These are phyloP conservation scores for Calyptomena viridis DNA, from an alignment of 2,113 vertebrate species.

Conservation along the genomic window DNA sequence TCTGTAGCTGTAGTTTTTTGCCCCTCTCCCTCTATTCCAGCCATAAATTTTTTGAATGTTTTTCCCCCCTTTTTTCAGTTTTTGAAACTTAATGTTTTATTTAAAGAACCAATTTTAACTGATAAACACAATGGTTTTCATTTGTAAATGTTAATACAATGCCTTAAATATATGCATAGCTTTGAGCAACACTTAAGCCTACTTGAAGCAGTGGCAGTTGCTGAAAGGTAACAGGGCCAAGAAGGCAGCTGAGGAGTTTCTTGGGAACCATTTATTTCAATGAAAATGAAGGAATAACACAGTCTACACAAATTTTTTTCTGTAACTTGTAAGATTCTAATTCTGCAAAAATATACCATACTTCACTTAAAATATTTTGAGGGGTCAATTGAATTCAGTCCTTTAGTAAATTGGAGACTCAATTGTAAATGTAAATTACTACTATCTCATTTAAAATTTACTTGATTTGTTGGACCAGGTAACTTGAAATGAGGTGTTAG, in stretches of 20 bases:
- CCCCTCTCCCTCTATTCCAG: neutral
- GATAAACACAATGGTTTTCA: neutral
- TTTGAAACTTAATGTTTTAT: neutral
- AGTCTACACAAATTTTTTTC: neutral
- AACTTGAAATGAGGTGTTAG: neutral
- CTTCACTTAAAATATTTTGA: neutral
- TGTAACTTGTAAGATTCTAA: neutral
- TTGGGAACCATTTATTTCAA: neutral
- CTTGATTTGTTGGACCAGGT: neutral
- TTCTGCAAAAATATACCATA: neutral
- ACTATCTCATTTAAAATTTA: neutral
- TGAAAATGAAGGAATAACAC: neutral
- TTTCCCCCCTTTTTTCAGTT: neutral
- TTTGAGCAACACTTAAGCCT: neutral
- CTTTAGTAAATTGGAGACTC: neutral
- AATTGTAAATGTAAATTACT: neutral
- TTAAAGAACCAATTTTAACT: slow-evolving; percentile 9
- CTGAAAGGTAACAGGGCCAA: neutral
- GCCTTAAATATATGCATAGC: neutral
- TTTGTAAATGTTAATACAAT: neutral
- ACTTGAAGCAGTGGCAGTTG: neutral
- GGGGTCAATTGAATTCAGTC: neutral
- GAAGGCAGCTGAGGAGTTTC: neutral
- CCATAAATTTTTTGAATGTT: neutral
- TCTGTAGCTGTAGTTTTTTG: neutral